Evolutionary conservation across 1,140 invertebrate species (phyloP).

Genomic region (Schlechtendalia chinensis): DNA sequence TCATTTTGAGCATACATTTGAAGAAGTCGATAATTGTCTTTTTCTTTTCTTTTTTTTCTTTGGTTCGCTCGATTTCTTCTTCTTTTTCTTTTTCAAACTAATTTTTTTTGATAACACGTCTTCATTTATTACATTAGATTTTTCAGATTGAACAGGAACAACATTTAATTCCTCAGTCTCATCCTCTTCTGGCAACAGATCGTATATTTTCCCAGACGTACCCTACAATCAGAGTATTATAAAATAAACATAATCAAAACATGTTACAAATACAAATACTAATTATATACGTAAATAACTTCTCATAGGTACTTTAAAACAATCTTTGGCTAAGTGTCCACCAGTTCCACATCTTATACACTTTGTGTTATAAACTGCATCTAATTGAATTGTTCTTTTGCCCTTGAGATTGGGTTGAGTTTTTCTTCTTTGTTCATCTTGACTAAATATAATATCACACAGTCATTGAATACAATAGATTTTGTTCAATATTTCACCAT

Average conservation of each 20-base stretch:
- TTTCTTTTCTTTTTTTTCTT: conserved; percentile 52
- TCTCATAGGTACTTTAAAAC: conserved; percentile 55
- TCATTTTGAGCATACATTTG: conserved; percentile 31
- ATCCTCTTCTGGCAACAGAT: conserved; percentile 57
- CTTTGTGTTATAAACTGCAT: conserved; percentile 58
- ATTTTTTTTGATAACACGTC: neutral
- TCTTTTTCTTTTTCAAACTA: conserved; percentile 30
- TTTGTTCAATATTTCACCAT: neutral
- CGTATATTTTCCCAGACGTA: conserved; percentile 57
- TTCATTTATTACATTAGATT: conserved; percentile 32
- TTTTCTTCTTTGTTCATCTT: conserved; percentile 56
- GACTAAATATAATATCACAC: conserved; percentile 48
- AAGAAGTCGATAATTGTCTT: conserved; percentile 49
- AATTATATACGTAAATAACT: neutral
- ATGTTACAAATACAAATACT: neutral
- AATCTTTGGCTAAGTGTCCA: conserved; percentile 58
- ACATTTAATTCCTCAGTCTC: conserved; percentile 44
- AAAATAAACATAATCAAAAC: conserved; percentile 3
- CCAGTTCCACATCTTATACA: conserved; percentile 57
- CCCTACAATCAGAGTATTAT: conserved; percentile 51
- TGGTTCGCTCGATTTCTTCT: conserved; percentile 37
- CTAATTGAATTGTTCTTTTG: conserved; percentile 56
- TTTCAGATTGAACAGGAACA: conserved; percentile 7
- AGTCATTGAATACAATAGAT: neutral
- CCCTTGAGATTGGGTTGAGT: conserved; percentile 51